phyloP scores from a whole-genome alignment of 2,113 vertebrate genomes.

The Prietella phreatophila region DNA sequence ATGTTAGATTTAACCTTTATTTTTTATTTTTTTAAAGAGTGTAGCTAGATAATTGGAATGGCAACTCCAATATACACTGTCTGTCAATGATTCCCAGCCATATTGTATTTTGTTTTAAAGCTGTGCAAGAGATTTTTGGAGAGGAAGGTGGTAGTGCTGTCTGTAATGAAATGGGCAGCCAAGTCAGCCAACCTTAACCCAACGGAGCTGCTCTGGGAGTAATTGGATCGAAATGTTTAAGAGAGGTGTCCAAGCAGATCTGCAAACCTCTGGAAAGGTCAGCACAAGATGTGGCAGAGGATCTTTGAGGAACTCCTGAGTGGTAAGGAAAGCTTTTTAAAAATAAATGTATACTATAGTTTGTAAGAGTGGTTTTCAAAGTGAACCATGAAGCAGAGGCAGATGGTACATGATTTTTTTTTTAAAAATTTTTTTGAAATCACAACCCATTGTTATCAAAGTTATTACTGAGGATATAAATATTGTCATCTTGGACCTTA shows the following conservation, averaged over 20 bases:
- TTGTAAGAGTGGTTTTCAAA: background rate
- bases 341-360: background rate
- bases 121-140: constrained; percentile 32
- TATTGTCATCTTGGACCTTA: background rate
- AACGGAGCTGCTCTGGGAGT: constrained; percentile 1
- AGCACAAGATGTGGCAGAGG: constrained; percentile 8
- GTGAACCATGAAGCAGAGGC: background rate
- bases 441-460: background rate
- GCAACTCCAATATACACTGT: constrained; percentile 1
- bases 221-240: constrained; percentile 28
- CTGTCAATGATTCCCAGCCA: constrained; percentile 7
- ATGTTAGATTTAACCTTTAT: background rate
- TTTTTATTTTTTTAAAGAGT: background rate
- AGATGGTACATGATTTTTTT: background rate
- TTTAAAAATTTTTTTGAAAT: background rate
- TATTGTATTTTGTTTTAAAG: constrained; percentile 16
- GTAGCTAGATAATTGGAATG: constrained; percentile 6
- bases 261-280: constrained; percentile 10
- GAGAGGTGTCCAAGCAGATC: constrained; percentile 19
- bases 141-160: constrained; percentile 31
- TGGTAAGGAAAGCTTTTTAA: constrained; percentile 3
- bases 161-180: constrained; percentile 22
- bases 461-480: background rate
- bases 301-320: background rate
- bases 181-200: constrained; percentile 30